Evolutionary conservation across 2,888 invertebrate species (phyloP), one percentile per base, ranked within the genome.

Genomic region (Laspeyria flexula): DNA sequence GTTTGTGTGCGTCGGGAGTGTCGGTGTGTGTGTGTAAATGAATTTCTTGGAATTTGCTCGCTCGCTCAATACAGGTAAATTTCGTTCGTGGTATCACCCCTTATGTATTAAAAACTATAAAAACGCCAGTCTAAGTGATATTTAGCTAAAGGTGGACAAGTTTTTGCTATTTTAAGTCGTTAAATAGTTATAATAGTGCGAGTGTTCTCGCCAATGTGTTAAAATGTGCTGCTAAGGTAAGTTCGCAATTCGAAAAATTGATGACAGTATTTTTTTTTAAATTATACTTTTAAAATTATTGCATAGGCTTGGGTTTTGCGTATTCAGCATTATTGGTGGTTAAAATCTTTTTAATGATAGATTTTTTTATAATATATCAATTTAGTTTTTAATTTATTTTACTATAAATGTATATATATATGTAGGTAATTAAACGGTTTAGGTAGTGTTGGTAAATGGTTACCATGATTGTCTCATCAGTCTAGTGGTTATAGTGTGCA

Each of bases 41-140:
- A 77, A 88, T 75, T 90, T 90, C 90, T 82, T 50, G 78, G 90
- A 90, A 90, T 75, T 81, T 59, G 81, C 80, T 78, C 53, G 44
- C 39, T 72, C 73, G 70, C 69, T 75, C 74, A 44, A 69, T 70
- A 73, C 66, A 71, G 68, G 68, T 69, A 67, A 66, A 46, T 58
- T 38, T 7, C 43, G 51, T 50, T 21, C 15, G 25, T 3, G 38
- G 37, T 47, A 52, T 55, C 35, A 43, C 52, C 70, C 61, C 46
- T 47, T 39, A 31, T 55, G 34, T 10, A 1, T 6, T 34, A 2
- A 11, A 29, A 34, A 10, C 4, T 18, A 6, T 6, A n/a, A 35
- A 37, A 41, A 41, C 25, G 3, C 29, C 4, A 29, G 0, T 35
- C 10, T 21, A 11, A 10, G 7, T 33, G 33, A 27, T 29, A 34